These are phyloP conservation scores for Acanthosoma haemorrhoidale DNA, from an alignment of 2,888 invertebrate species.

Conservation along the genomic window DNA sequence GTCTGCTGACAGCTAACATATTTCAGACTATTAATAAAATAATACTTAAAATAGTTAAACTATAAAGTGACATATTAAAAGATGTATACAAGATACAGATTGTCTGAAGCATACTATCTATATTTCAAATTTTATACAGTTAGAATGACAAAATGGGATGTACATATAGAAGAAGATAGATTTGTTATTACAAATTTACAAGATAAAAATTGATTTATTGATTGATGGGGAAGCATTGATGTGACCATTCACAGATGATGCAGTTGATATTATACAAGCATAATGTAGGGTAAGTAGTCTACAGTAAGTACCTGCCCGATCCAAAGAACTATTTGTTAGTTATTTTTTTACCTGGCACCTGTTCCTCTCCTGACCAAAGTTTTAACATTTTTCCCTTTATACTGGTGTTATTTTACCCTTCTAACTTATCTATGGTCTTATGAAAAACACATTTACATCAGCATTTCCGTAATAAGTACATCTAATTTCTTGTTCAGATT, in stretches of 20 bases:
- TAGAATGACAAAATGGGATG: background rate
- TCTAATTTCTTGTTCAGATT: conserved; percentile 31
- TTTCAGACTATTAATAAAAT: background rate
- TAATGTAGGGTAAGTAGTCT: too few relatives aligned
- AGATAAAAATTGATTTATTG: background rate
- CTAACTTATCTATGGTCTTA: too few relatives aligned
- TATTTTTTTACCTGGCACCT: too few relatives aligned
- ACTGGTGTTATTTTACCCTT: too few relatives aligned
- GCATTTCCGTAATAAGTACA: background rate
- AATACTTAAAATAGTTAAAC: background rate
- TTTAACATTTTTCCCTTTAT: too few relatives aligned
- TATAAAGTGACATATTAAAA: background rate
- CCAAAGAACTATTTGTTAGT: too few relatives aligned
- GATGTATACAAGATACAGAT: background rate
- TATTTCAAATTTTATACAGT: background rate
- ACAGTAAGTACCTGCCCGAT: too few relatives aligned
- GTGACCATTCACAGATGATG: too few relatives aligned
- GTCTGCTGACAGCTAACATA: conserved; percentile 1
- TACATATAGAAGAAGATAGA: too few relatives aligned
- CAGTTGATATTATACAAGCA: too few relatives aligned
- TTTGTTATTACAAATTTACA: background rate
- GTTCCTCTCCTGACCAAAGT: too few relatives aligned
- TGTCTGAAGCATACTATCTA: background rate
- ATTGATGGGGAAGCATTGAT: too few relatives aligned
- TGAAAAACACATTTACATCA: background rate